phyloP scores from a whole-genome alignment of 1,140 invertebrate species.

The Diplogasteroides magnus region DNA sequence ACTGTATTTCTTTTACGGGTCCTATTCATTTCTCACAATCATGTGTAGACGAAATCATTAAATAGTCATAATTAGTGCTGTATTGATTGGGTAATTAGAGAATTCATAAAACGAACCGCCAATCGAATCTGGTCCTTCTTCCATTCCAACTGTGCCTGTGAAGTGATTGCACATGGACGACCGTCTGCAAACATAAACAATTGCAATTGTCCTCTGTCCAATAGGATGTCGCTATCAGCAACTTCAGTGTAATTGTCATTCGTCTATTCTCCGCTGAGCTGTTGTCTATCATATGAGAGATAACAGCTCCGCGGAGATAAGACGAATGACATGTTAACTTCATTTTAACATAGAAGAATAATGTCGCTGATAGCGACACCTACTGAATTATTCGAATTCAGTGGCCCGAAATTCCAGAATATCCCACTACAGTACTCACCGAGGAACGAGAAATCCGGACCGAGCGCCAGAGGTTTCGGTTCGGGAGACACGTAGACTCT shows the following conservation, averaged over 20 bases:
- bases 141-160: slow-evolving; percentile 6
- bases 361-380: no score
- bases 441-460: slow-evolving; percentile 43
- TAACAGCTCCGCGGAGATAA: no score
- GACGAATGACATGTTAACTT: no score
- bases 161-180: slow-evolving; percentile 16
- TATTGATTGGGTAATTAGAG: neutral
- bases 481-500: slow-evolving; percentile 43
- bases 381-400: no score
- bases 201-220: no score
- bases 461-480: slow-evolving; percentile 35
- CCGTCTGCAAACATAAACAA: slow-evolving; percentile 16
- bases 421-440: slow-evolving; percentile 17
- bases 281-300: no score
- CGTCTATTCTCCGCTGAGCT: no score
- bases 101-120: slow-evolving; percentile 3
- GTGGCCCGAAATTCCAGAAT: neutral
- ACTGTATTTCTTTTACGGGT: neutral
- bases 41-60: neutral
- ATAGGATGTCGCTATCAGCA: no score
- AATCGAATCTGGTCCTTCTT: slow-evolving; percentile 20
- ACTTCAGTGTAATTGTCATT: no score
- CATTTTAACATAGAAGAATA: slow-evolving; percentile 9
- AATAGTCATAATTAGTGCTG: neutral
- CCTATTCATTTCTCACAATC: no score